Evolutionary conservation across 2,797 vertebrate genomes (phyloP).

Genomic region (Zenarchopterus dispar): DNA sequence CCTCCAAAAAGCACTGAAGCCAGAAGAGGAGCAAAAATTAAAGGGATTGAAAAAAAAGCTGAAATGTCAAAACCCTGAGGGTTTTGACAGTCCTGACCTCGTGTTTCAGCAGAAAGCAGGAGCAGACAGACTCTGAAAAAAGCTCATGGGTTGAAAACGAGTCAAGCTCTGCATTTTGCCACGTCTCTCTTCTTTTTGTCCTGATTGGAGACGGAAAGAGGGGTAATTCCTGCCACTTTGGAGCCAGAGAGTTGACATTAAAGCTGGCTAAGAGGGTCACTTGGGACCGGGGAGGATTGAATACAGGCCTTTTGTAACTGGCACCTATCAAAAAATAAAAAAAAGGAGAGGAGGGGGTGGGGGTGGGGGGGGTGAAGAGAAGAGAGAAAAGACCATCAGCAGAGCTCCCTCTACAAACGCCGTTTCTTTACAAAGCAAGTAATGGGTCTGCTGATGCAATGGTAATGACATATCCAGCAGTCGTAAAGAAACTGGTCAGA

Average conservation of each 20-base stretch:
- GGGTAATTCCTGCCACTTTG: conserved; percentile 84
- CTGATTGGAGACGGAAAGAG: conserved; percentile 75
- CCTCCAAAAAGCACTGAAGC: conserved; percentile 55
- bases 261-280: conserved; percentile 77
- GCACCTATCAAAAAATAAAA: conserved; percentile 81
- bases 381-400: conserved; percentile 80
- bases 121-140: conserved; percentile 56
- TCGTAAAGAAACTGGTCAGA: conserved; percentile 51
- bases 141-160: conserved; percentile 44
- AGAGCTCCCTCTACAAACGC: conserved; percentile 69
- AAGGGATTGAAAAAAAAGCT: conserved; percentile 23
- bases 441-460: conserved; percentile 68
- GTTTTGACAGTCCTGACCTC: conserved; percentile 65
- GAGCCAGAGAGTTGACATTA: conserved; percentile 78
- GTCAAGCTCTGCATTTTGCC: conserved; percentile 69
- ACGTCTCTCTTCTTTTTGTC: conserved; percentile 55
- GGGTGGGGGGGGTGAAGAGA: conserved; percentile 68
- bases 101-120: conserved; percentile 60
- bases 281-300: conserved; percentile 72
- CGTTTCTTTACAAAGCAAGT: conserved; percentile 68
- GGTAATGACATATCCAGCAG: conserved; percentile 63
- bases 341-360: conserved; percentile 61
- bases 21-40: conserved; percentile 49
- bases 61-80: conserved; percentile 75
- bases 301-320: conserved; percentile 73